Evolutionary conservation across 2,113 vertebrate species (phyloP).

Genomic region (Nothoprocta pentlandii): DNA sequence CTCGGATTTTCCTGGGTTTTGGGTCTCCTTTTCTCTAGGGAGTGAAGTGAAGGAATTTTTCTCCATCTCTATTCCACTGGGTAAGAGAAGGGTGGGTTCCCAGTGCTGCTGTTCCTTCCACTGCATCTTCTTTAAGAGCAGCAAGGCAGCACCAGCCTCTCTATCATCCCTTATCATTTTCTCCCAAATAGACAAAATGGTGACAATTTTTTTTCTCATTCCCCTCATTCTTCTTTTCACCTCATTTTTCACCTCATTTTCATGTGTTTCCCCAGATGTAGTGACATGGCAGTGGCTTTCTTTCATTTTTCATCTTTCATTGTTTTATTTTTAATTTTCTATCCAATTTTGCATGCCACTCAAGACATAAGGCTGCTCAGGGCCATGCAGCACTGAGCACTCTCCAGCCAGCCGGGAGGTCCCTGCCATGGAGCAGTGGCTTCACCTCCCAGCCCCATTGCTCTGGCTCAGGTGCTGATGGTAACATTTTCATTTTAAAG

Average conservation of each 20-base stretch:
- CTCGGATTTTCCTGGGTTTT: not conserved
- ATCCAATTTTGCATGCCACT: not conserved
- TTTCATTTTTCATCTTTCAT: not conserved
- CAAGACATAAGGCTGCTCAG: not conserved
- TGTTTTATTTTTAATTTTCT: not conserved
- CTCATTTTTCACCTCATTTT: not conserved
- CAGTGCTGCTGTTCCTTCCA: not conserved
- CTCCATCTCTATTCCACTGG: not conserved
- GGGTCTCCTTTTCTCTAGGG: not conserved
- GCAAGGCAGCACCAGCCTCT: not conserved
- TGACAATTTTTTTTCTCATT: not conserved
- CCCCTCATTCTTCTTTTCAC: not conserved
- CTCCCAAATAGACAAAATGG: not conserved
- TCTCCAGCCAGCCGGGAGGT: not conserved
- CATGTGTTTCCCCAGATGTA: accelerated
- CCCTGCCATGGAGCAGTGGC: too few relatives aligned
- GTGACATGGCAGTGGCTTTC: not conserved
- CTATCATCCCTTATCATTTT: not conserved
- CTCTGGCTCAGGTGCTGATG: not conserved
- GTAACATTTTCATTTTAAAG: not conserved
- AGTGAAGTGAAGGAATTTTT: not conserved
- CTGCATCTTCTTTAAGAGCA: not conserved
- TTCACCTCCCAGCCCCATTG: too few relatives aligned
- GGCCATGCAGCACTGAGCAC: not conserved
- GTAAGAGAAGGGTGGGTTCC: not conserved